Base-by-base conservation (phyloP, 2,113 vertebrate genomes). In the Odontophorus gujanensis region DNA sequence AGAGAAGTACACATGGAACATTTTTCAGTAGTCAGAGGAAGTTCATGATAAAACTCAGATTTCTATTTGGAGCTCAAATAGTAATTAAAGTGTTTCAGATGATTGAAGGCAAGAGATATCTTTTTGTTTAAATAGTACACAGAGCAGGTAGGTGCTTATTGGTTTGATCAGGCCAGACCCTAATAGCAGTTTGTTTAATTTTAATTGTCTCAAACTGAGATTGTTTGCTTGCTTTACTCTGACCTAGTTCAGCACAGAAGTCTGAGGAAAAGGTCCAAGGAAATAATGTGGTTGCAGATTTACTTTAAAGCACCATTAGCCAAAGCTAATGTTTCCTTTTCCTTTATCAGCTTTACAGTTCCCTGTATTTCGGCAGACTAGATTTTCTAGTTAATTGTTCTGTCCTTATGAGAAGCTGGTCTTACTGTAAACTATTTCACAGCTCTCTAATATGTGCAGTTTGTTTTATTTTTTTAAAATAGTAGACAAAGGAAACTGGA, bases 301-400 rank as follows among this genome's bases (percentile, higher is more conserved):
- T 94, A 65, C 78, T 94, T 89, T 87, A 92, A 94, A 93, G 85
- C 16, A n/a, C 66, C 28, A 36, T 92, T 89, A 93, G 45, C 28
- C 62, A 85, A 73, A 93, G 62, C 43, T 71, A 82, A 61, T 85
- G 75, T 92, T 94, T 92, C 80, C 93, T 87, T 80, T 96, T 68
- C 63, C 48, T 91, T 67, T 88, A 72, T 68, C 50, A 91, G 59
- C 40, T 87, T 63, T 48, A 74, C 20, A 34, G 45, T 21, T 77
- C 76, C 76, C 63, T 83, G n/a, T 68, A 62, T 86, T 86, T 91
- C 76, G 85, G 50, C 83, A 80, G 88, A 45, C 72, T 45, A 61
- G 81, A 53, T 21, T 9, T 83, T 65, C 48, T 90, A 68, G 62
- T 66, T 93, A 82, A 53, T 93, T 24, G 42, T 55, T 93, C 73